Conservation (phyloP, 2,113 vertebrate species). For the Ascaphus truei region DNA sequence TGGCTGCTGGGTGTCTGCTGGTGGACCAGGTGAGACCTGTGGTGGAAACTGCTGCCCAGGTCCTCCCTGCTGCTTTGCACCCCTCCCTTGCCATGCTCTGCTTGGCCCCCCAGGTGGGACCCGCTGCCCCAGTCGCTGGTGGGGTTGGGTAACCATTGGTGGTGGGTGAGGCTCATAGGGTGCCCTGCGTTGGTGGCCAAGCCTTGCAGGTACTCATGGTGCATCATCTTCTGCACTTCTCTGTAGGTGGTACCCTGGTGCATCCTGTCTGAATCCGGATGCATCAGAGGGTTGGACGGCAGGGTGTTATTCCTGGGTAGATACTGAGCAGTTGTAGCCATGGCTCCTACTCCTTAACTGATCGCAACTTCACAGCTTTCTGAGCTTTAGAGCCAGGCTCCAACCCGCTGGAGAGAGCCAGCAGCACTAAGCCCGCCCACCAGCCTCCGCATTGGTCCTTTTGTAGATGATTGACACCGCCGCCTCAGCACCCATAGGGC, state of each 20-base stretch:
- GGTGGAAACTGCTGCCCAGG: constrained; percentile 76
- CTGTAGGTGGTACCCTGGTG: constrained; percentile 91
- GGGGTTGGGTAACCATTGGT: constrained; percentile 89
- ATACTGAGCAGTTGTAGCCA: constrained; percentile 94
- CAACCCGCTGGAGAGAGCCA: constrained; percentile 72
- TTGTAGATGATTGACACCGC: not conserved
- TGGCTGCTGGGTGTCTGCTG: constrained; percentile 75
- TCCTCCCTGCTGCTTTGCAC: constrained; percentile 76
- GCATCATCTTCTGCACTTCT: constrained; percentile 98
- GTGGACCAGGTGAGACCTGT: constrained; percentile 85
- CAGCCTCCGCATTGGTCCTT: constrained; percentile 62
- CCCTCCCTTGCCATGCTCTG: constrained; percentile 78
- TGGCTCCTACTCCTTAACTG: constrained; percentile 82
- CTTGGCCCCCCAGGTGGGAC: constrained; percentile 78
- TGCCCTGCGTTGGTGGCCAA: constrained; percentile 88
- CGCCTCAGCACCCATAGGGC: too few relatives aligned
- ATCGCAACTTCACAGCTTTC: constrained; percentile 67
- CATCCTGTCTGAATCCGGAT: constrained; percentile 88
- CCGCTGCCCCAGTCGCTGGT: constrained; percentile 80
- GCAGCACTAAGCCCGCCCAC: constrained; percentile 66
- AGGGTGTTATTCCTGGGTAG: constrained; percentile 87
- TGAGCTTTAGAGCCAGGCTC: constrained; percentile 76
- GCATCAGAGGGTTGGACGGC: constrained; percentile 81
- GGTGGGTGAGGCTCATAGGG: constrained; percentile 88
- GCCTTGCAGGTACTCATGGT: constrained; percentile 92